Percentiles rank a stretch among this genome's conserved stretches.
These are phyloP conservation scores for Plebejus melissa DNA, from an alignment of 2,888 invertebrate genomes.

Conservation along the genomic window DNA sequence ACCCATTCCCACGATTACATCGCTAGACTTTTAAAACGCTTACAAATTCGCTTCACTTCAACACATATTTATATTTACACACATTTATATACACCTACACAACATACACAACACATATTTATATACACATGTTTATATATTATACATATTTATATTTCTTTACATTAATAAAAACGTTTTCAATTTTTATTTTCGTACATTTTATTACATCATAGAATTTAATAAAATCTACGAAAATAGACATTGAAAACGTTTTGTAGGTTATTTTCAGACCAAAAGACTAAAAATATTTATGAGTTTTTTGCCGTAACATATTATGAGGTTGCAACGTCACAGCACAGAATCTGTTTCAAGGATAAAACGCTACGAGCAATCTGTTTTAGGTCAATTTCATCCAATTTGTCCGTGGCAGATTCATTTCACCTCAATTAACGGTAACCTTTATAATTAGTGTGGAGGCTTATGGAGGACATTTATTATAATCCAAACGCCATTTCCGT, in stretches of 20 bases:
- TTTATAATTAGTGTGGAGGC: not conserved
- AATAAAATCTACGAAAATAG: too few relatives aligned
- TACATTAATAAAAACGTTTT: not conserved
- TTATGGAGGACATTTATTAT: constrained; percentile 4
- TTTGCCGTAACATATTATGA: not conserved
- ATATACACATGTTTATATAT: too few relatives aligned
- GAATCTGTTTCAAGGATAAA: constrained; percentile 25
- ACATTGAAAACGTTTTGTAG: not conserved
- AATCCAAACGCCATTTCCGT: constrained; percentile 15
- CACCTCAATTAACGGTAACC: constrained; percentile 17
- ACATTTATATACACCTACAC: too few relatives aligned
- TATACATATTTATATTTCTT: not conserved
- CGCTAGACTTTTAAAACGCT: too few relatives aligned
- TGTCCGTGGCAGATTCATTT: constrained; percentile 18
- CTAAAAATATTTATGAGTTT: not conserved
- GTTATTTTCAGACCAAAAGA: not conserved
- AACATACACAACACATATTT: too few relatives aligned
- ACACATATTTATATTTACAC: too few relatives aligned
- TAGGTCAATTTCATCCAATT: constrained; percentile 26
- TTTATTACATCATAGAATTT: too few relatives aligned
- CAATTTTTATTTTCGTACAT: not conserved
- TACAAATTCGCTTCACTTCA: too few relatives aligned
- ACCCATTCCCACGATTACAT: too few relatives aligned
- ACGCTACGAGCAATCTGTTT: constrained; percentile 15
- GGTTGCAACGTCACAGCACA: constrained; percentile 6